Evolutionary conservation across 2,797 vertebrate genomes (phyloP).

Genomic region (Sebastes taczanowskii): DNA sequence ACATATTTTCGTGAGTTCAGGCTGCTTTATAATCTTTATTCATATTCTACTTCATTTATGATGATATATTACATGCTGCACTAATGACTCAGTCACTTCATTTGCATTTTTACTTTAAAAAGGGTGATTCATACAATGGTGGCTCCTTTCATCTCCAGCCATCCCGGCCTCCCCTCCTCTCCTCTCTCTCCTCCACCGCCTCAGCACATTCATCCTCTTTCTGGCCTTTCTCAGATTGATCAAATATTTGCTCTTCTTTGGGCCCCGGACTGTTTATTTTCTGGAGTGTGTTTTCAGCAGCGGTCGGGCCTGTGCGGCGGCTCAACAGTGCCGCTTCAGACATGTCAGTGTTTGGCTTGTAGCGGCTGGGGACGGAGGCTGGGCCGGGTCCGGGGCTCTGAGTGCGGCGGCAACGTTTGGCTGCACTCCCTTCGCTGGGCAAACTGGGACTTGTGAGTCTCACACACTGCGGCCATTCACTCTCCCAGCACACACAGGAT

Average conservation of each 20-base stretch:
- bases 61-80: not conserved
- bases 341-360: constrained; percentile 73
- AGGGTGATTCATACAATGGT: constrained; percentile 19
- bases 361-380: constrained; percentile 60
- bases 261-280: constrained; percentile 73
- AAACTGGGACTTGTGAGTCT: constrained; percentile 56
- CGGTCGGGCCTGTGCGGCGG: constrained; percentile 46
- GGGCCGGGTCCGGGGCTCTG: constrained; percentile 43
- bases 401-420: constrained; percentile 55
- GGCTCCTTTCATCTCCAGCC: constrained; percentile 47
- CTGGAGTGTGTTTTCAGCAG: constrained; percentile 74
- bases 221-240: constrained; percentile 62
- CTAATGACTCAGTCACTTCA: not conserved
- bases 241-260: constrained; percentile 80
- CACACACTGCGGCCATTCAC: constrained; percentile 80
- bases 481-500: constrained; percentile 66
- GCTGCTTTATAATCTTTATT: too few relatives aligned
- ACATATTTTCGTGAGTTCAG: rapidly evolving
- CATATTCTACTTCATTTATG: not conserved
- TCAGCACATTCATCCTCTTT: constrained; percentile 51
- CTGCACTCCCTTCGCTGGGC: constrained; percentile 53
- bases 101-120: not conserved
- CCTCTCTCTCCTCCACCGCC: constrained; percentile 8
- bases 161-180: not conserved
- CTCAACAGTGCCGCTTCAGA: constrained; percentile 76